Conservation (phyloP, 2,888 invertebrate genomes). For the Charanyca ferruginea region DNA sequence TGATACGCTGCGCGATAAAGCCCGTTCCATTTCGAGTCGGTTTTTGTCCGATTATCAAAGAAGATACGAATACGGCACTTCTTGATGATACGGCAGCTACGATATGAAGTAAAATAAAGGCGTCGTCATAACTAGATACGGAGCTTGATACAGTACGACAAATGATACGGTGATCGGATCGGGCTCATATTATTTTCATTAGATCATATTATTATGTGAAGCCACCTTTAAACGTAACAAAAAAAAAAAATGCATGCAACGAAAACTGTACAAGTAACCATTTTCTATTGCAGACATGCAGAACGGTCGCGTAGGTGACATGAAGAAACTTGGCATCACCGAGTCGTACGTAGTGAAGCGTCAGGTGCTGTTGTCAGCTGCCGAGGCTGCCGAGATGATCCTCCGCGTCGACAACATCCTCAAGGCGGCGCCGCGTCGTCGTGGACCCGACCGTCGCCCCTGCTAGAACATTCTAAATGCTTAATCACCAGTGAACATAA, state of each 20-base stretch:
- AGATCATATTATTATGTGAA: no score
- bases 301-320: constrained; percentile 96
- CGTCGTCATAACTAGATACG: no score
- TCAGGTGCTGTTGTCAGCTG: constrained; percentile 97
- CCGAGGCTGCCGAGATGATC: constrained; percentile 99
- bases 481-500: constrained; percentile 29
- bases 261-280: neutral
- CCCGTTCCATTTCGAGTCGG: no score
- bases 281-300: constrained; percentile 94
- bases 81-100: no score
- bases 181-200: no score
- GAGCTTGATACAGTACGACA: no score
- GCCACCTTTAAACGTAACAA: no score
- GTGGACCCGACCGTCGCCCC: constrained; percentile 96
- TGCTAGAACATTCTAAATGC: constrained; percentile 89
- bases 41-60: no score
- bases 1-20: no score
- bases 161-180: no score
- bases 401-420: constrained; percentile 99
- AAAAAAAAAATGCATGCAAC: neutral
- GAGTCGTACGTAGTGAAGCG: constrained; percentile 99
- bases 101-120: no score
- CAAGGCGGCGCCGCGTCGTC: constrained; percentile 96
- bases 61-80: no score
- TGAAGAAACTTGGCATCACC: constrained; percentile 97